Base-by-base conservation (phyloP, 92 coral and sea anemone species). In the Porites rus region DNA sequence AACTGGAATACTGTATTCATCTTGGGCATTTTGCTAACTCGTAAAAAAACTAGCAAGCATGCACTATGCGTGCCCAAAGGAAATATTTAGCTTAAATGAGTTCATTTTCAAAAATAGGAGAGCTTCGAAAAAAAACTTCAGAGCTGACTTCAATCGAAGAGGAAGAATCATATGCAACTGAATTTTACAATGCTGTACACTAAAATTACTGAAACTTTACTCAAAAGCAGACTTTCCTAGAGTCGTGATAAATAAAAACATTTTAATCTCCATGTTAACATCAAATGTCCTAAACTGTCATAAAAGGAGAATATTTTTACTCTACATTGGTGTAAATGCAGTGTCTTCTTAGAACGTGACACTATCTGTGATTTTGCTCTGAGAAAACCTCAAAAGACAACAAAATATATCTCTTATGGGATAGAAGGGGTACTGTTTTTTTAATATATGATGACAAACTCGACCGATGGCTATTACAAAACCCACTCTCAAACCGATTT, bases 401-500 rank as follows among this genome's bases (percentile, higher is more conserved):
- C 46, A 62, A 50, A 83, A 72, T 74, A 73, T 72, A 13, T 19
- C 52, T 4, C 46, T 13, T 2, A 3, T 21, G 6, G 21, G 28
- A 62, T 50, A 83, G 73, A 16, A 25, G 10, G 16, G 51, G 72
- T 73, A 62, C 73, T 64, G 3, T 5, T 8, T 20, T 73, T 73
- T 83, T 65, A 10, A 72, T 60, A 19, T 4, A n/a, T 50, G 4
- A 65, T 62, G 8, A 50, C 22, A 16, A 16, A 3, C 10, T 2
- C 72, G 9, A 20, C 13, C 68, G 91, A 81, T 81, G 80, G 76
- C 31, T 19, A 21, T 16, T 52, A 43, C 75, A 24, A 65, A 43
- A 72, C 65, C 79, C 21, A 58, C 31, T n/a, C 13, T 75, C 25
- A 68, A 12, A 8, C 67, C 78, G 88, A 85, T 85, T 67, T 51